A percentile compares a stretch with the other conserved stretches of the same genome.
Conservation (phyloP, 2,113 vertebrate genomes). For the Pitta sordida region DNA sequence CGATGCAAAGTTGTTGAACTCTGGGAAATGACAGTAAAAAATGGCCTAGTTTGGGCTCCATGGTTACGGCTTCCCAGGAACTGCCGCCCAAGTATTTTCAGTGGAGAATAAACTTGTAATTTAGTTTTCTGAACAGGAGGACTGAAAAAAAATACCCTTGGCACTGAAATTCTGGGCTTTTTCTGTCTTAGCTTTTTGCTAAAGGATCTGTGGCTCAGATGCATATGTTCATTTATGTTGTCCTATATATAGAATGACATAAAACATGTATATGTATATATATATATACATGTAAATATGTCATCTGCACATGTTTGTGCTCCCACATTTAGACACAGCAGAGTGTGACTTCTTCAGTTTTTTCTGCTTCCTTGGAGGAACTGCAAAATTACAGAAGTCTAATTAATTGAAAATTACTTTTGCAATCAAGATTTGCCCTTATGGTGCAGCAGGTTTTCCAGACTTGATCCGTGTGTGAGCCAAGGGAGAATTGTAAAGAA, state of each 20-base stretch:
- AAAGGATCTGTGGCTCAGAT: neutral
- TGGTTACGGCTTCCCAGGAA: neutral
- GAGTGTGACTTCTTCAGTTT: neutral
- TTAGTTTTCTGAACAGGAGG: neutral
- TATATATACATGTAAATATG: rapidly evolving
- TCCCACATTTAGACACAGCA: neutral
- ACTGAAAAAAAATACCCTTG: neutral
- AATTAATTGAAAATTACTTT: neutral
- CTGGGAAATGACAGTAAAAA: neutral
- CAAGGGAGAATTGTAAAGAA: neutral
- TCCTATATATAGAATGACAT: neutral
- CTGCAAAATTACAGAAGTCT: neutral
- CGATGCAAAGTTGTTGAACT: neutral
- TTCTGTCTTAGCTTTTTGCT: neutral
- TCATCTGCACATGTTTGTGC: neutral
- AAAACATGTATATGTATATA: neutral
- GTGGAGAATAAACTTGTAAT: neutral
- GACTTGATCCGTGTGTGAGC: neutral
- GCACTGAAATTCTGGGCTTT: neutral
- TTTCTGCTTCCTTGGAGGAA: neutral
- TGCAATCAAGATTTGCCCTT: neutral
- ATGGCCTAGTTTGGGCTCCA: neutral
- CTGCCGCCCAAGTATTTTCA: neutral
- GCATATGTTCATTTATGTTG: neutral
- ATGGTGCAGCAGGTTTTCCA: neutral